These are phyloP conservation scores for Brachionus asplanchnoidis DNA, from an alignment of 1,140 invertebrate genomes.

Conservation along the genomic window DNA sequence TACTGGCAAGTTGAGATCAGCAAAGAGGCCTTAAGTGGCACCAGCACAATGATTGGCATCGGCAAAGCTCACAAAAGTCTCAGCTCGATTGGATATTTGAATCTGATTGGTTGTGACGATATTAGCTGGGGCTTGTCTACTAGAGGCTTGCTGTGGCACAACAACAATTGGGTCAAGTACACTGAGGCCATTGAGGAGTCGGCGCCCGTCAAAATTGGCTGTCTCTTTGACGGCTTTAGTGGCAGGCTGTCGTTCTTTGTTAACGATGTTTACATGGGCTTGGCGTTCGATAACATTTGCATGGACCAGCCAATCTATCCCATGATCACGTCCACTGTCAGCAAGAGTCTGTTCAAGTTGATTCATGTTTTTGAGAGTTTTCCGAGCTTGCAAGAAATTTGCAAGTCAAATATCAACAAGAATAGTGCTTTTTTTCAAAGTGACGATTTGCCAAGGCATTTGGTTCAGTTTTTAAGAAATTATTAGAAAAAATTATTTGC, in stretches of 20 bases:
- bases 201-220: background rate
- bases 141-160: constrained; percentile 69
- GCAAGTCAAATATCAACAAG: background rate
- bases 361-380: background rate
- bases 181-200: background rate
- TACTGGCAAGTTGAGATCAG: constrained; percentile 5
- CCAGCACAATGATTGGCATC: constrained; percentile 28
- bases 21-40: background rate
- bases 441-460: background rate
- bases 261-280: background rate
- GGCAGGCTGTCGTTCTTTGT: background rate
- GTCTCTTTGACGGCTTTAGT: background rate
- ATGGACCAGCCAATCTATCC: background rate
- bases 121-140: constrained; percentile 70
- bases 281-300: background rate
- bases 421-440: background rate
- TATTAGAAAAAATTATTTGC: background rate
- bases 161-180: constrained; percentile 43
- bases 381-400: constrained; percentile 5
- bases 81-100: constrained; percentile 59
- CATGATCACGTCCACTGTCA: constrained; percentile 1
- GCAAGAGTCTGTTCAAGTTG: background rate
- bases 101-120: constrained; percentile 67
- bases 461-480: background rate
- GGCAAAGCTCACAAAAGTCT: background rate